phyloP scores from a whole-genome alignment of 2,888 invertebrate species.

The Drosophila mayaguana region DNA sequence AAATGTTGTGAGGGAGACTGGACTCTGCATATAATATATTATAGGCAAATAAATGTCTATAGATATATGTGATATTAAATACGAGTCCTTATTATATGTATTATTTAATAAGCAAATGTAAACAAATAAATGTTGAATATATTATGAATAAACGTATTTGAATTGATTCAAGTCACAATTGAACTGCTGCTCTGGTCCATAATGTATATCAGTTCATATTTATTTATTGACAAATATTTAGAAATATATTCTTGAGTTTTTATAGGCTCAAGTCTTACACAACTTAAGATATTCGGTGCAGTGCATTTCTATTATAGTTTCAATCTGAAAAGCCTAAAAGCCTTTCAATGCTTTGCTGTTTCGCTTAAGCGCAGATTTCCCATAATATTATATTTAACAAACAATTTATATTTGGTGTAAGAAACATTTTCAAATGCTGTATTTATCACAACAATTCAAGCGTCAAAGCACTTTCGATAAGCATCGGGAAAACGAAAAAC shows the following conservation, averaged over 20 bases:
- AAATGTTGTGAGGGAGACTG: not conserved
- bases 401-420: not conserved
- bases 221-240: too few species aligned
- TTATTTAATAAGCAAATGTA: not conserved
- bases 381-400: not conserved
- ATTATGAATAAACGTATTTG: not conserved
- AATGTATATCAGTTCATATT: too few species aligned
- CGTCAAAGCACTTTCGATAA: conserved; percentile 65
- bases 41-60: not conserved
- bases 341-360: not conserved
- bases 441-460: conserved; percentile 53
- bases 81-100: not conserved
- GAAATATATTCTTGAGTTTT: too few species aligned
- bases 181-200: not conserved
- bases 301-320: not conserved
- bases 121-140: not conserved
- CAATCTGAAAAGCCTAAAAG: not conserved
- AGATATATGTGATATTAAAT: not conserved
- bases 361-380: not conserved
- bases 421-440: conserved; percentile 14
- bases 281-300: too few species aligned
- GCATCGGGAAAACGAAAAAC: conserved; percentile 36
- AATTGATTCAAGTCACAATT: not conserved
- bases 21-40: not conserved
- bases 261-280: too few species aligned